phyloP scores from a whole-genome alignment of 2,888 invertebrate genomes.

The Hyposoter dolosus region DNA sequence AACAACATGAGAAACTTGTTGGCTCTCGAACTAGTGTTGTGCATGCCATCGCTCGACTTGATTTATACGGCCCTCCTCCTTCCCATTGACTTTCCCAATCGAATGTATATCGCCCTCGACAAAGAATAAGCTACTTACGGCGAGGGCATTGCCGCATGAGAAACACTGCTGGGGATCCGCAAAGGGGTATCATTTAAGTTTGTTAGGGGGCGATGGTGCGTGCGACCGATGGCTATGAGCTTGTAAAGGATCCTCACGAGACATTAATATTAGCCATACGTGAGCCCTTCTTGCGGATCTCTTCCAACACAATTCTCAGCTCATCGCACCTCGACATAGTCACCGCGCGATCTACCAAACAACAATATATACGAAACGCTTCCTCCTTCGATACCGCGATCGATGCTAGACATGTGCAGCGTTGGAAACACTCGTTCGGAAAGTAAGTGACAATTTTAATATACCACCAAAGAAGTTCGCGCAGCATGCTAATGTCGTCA shows the following conservation, averaged over 20 bases:
- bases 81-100: not conserved
- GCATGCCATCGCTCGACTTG: not conserved
- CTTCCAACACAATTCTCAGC: slow-evolving; percentile 21
- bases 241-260: slow-evolving; percentile 81
- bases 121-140: not conserved
- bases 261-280: slow-evolving; percentile 80
- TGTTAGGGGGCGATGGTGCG: slow-evolving; percentile 80
- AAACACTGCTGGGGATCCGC: slow-evolving; percentile 77
- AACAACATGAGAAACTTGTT: slow-evolving; percentile 55
- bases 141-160: slow-evolving; percentile 70
- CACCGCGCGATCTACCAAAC: slow-evolving; percentile 25
- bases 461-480: not conserved
- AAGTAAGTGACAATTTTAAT: slow-evolving; percentile 56
- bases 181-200: slow-evolving; percentile 81
- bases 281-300: slow-evolving; percentile 71
- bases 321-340: slow-evolving; percentile 37
- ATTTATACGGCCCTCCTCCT: not conserved
- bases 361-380: slow-evolving; percentile 4
- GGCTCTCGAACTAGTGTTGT: too few relatives aligned
- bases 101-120: not conserved
- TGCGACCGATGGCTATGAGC: slow-evolving; percentile 81
- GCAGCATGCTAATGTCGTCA: slow-evolving; percentile 47
- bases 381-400: slow-evolving; percentile 17
- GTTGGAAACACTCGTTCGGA: not conserved
- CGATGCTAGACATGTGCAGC: not conserved